Conservation (phyloP, 2,888 invertebrate genomes). For the Diarsia brunnea region DNA sequence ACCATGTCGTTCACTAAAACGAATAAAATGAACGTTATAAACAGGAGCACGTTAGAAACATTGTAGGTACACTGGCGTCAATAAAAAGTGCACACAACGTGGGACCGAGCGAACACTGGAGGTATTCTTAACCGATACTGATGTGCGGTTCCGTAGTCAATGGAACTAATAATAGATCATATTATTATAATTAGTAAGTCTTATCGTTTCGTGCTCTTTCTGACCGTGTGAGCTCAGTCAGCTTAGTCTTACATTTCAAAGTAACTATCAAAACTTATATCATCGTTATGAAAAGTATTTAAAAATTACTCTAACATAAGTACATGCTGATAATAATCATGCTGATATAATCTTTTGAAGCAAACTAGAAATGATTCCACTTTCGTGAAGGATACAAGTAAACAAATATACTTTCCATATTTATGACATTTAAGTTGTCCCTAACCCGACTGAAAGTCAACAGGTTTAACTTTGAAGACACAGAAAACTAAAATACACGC, state of each 20-base stretch:
- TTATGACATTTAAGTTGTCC: slow-evolving; percentile 41
- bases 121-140: slow-evolving; percentile 22
- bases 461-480: slow-evolving; percentile 49
- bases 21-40: slow-evolving; percentile 81
- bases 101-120: slow-evolving; percentile 35
- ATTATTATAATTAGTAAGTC: background rate
- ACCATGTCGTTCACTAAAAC: slow-evolving; percentile 77
- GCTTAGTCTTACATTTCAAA: background rate
- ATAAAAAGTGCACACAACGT: slow-evolving; percentile 52
- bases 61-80: slow-evolving; percentile 59
- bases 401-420: slow-evolving; percentile 45
- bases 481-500: slow-evolving; percentile 45
- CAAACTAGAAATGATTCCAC: slow-evolving; percentile 13
- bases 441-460: slow-evolving; percentile 43
- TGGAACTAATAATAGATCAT: slow-evolving; percentile 2
- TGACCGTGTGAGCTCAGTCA: background rate
- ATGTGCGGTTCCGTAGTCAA: slow-evolving; percentile 11
- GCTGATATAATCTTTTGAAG: background rate
- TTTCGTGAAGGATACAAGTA: slow-evolving; percentile 35
- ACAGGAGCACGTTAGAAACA: slow-evolving; percentile 75
- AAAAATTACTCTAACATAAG: background rate
- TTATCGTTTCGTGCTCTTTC: background rate
- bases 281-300: background rate
- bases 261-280: background rate
- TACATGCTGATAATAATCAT: background rate